These are phyloP conservation scores for fruit fly (Drosophila melanogaster) DNA, from an alignment of 1,140 invertebrate species.

Conservation along the genomic window DNA sequence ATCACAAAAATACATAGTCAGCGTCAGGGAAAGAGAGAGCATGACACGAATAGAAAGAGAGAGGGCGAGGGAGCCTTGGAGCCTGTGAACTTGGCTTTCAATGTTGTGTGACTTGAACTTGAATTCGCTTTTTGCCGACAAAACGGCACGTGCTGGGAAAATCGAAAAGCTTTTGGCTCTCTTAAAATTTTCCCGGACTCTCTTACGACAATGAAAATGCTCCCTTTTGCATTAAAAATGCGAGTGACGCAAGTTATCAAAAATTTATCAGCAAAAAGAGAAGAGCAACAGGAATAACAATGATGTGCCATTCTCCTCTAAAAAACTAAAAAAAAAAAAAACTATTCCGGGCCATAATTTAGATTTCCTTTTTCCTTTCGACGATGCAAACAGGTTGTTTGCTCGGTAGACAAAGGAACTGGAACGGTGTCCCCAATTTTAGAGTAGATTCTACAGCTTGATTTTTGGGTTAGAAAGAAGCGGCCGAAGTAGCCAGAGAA, in stretches of 20 bases:
- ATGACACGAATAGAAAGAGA: constrained; percentile 24
- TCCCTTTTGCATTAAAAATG: constrained; percentile 56
- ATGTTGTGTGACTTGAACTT: constrained; percentile 81
- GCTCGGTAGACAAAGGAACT: constrained; percentile 29
- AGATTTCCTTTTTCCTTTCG: constrained; percentile 1
- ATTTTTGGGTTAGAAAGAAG: constrained; percentile 4
- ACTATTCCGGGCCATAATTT: constrained; percentile 39
- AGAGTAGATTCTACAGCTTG: constrained; percentile 16
- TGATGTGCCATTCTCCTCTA: not conserved
- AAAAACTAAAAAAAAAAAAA: constrained; percentile 8
- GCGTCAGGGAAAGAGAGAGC: constrained; percentile 15
- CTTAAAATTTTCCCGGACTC: constrained; percentile 6
- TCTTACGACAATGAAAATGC: constrained; percentile 10
- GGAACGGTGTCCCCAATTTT: constrained; percentile 18
- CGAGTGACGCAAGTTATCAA: constrained; percentile 79
- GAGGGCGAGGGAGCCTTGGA: constrained; percentile 37
- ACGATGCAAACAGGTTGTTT: constrained; percentile 55
- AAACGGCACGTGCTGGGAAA: constrained; percentile 47
- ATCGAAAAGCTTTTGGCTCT: constrained; percentile 50
- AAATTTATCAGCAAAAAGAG: constrained; percentile 61
- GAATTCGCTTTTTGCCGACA: constrained; percentile 50
- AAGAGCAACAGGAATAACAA: constrained; percentile 52
- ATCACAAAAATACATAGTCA: constrained; percentile 60
- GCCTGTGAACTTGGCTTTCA: constrained; percentile 77
- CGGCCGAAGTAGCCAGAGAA: constrained; percentile 29